A percentile compares a stretch with the other conserved stretches of the same genome.
These are phyloP conservation scores for Aplocera efformata DNA, from an alignment of 2,888 invertebrate genomes.

Conservation along the genomic window DNA sequence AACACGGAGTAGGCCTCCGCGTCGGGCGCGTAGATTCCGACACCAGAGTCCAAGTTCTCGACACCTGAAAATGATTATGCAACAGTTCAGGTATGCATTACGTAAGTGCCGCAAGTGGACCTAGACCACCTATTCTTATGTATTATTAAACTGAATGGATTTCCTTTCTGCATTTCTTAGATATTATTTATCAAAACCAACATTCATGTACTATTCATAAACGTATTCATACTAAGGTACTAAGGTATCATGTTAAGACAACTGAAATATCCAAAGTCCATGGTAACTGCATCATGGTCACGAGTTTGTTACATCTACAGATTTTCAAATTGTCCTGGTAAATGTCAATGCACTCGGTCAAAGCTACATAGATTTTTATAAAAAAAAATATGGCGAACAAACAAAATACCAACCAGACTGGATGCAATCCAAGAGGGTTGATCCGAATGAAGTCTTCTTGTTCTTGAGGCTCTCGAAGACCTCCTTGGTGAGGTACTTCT, in stretches of 20 bases:
- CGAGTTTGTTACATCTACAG: no score
- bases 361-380: background rate
- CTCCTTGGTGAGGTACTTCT: conserved; percentile 96
- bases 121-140: no score
- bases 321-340: no score
- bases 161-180: no score
- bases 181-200: no score
- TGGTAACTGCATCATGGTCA: no score
- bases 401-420: conserved; percentile 87
- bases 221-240: no score
- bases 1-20: conserved; percentile 97
- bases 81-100: conserved; percentile 6
- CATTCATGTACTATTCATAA: no score
- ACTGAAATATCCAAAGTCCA: no score
- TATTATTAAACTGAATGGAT: background rate
- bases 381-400: conserved; percentile 13
- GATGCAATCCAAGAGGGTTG: conserved; percentile 95
- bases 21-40: conserved; percentile 98
- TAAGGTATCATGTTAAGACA: no score
- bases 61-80: conserved; percentile 82
- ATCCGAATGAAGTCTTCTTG: conserved; percentile 96
- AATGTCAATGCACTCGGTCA: no score
- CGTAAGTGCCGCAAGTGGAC: background rate
- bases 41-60: conserved; percentile 97
- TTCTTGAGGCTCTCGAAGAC: conserved; percentile 95